Percentiles rank a stretch among this genome's conserved stretches.
Conservation (phyloP, 2,797 vertebrate species). For the Malurus leucopterus region DNA sequence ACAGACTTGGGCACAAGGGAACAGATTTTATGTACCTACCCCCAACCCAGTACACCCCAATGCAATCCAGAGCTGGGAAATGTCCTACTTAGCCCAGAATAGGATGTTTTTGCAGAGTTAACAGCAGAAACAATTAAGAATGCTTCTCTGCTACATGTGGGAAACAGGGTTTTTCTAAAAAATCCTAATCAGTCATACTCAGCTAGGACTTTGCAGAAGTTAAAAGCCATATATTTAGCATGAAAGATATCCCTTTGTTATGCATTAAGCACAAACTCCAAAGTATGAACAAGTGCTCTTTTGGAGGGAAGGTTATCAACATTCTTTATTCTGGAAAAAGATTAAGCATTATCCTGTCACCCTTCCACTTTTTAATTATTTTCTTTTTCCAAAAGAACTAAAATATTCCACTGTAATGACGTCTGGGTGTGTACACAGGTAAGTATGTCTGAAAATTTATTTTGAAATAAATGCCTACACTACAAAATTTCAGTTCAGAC, state of each 20-base stretch:
- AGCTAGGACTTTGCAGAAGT: neutral
- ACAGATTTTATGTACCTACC: rapidly evolving
- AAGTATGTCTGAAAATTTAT: neutral
- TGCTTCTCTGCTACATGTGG: neutral
- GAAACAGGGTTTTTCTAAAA: neutral
- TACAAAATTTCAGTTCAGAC: neutral
- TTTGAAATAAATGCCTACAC: neutral
- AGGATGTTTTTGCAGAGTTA: neutral
- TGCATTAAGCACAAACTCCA: neutral
- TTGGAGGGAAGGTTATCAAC: neutral
- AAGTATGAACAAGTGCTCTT: neutral
- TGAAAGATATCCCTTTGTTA: neutral
- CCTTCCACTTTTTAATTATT: neutral
- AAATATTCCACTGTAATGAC: neutral
- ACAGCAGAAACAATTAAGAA: neutral
- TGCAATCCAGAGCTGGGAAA: neutral
- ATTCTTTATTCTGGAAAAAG: neutral
- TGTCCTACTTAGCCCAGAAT: neutral
- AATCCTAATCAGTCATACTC: neutral
- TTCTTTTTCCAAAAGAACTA: neutral
- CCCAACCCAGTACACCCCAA: neutral
- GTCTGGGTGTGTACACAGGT: rapidly evolving
- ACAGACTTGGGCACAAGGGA: neutral
- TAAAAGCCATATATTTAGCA: neutral
- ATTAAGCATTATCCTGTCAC: neutral